phyloP scores from a whole-genome alignment of 2,888 invertebrate species.

The Camponotus fellah region DNA sequence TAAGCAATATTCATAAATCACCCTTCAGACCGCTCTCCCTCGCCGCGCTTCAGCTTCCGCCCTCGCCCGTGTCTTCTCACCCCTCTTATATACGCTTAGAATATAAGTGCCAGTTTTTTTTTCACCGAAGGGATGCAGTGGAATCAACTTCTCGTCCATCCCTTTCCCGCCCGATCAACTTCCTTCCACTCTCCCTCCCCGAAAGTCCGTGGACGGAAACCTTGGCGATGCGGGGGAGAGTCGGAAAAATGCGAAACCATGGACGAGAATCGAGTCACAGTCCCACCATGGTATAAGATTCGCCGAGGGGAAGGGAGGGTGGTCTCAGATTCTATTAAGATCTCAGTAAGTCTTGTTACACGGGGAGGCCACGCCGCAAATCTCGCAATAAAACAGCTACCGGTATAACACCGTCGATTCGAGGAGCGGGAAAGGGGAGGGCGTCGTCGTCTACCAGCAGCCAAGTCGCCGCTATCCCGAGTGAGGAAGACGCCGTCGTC shows the following conservation, averaged over 20 bases:
- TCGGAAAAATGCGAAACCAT: conserved; percentile 58
- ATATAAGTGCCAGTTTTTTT: conserved; percentile 80
- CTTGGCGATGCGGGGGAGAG: conserved; percentile 28
- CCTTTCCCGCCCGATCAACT: conserved; percentile 45
- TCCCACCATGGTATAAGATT: conserved; percentile 57
- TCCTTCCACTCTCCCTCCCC: conserved; percentile 17
- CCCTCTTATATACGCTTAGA: conserved; percentile 84
- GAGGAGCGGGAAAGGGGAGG: conserved; percentile 14
- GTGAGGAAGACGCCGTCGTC: conserved; percentile 45
- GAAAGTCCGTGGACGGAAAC: conserved; percentile 43
- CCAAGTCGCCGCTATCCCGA: conserved; percentile 47
- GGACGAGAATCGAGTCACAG: conserved; percentile 68
- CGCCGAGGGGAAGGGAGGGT: conserved; percentile 68
- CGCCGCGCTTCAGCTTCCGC: conserved; percentile 28
- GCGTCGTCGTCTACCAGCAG: conserved; percentile 62
- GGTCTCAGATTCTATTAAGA: conserved; percentile 86
- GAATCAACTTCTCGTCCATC: conserved; percentile 74
- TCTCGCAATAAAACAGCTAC: conserved; percentile 86
- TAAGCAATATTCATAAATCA: conserved; percentile 86
- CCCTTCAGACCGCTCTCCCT: conserved; percentile 65
- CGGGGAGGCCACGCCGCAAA: conserved; percentile 84
- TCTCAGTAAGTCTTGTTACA: conserved; percentile 86
- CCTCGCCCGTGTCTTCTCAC: conserved; percentile 56
- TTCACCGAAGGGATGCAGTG: conserved; percentile 77
- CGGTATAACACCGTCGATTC: conserved; percentile 82